A percentile compares a stretch with the other conserved stretches of the same genome.
Evolutionary conservation across 2,888 invertebrate genomes (phyloP).

Genomic region (Ephialtes manifestator): DNA sequence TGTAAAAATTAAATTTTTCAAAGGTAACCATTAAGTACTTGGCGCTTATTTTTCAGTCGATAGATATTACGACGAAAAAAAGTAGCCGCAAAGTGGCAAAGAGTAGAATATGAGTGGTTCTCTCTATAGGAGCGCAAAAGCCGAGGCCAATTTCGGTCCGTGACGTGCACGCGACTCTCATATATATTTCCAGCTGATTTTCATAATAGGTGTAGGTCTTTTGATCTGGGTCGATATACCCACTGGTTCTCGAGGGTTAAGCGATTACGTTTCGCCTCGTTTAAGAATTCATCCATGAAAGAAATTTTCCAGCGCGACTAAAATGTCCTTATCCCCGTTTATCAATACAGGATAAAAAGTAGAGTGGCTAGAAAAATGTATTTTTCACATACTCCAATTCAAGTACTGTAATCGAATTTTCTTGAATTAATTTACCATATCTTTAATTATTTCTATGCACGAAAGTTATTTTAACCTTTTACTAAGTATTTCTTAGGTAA

Average conservation of each 20-base stretch:
- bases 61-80: not conserved
- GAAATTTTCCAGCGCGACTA: slow-evolving; percentile 4
- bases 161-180: slow-evolving; percentile 66
- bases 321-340: too few species aligned
- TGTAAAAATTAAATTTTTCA: slow-evolving; percentile 19
- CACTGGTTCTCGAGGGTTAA: slow-evolving; percentile 40
- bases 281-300: slow-evolving; percentile 53
- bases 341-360: not conserved
- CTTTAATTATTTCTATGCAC: not conserved
- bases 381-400: not conserved
- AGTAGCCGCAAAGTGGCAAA: not conserved
- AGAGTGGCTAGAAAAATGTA: not conserved
- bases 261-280: slow-evolving; percentile 58
- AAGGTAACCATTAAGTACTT: not conserved
- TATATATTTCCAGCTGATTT: slow-evolving; percentile 69
- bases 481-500: not conserved
- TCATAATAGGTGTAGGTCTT: slow-evolving; percentile 67
- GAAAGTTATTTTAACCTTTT: not conserved
- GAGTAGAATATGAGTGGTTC: not conserved
- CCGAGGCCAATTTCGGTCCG: slow-evolving; percentile 61
- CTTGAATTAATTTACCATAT: not conserved
- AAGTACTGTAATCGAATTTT: not conserved
- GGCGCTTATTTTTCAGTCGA: slow-evolving; percentile 4
- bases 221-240: slow-evolving; percentile 67
- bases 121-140: slow-evolving; percentile 47